Conservation (phyloP, 2,888 invertebrate genomes). For the Listrodromus nycthemerus region DNA sequence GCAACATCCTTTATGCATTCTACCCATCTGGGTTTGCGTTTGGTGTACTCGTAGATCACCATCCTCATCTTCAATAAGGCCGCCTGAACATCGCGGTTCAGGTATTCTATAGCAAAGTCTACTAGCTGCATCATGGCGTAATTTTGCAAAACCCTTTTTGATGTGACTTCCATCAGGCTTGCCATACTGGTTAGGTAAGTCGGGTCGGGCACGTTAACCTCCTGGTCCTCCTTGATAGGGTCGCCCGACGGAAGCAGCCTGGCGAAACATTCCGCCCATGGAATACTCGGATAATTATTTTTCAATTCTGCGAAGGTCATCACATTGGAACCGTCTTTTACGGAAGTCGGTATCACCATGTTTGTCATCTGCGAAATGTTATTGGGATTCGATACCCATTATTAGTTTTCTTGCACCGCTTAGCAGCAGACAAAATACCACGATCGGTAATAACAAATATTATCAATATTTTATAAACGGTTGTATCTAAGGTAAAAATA, state of each 20-base stretch:
- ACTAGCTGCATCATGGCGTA: slow-evolving; percentile 97
- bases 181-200: slow-evolving; percentile 90
- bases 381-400: background rate
- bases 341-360: too few species aligned
- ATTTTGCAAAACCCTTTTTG: slow-evolving; percentile 91
- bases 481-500: slow-evolving; percentile 85
- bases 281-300: slow-evolving; percentile 90
- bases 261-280: slow-evolving; percentile 94
- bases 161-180: slow-evolving; percentile 85
- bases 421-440: too few species aligned
- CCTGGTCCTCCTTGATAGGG: slow-evolving; percentile 87
- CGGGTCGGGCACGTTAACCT: slow-evolving; percentile 93
- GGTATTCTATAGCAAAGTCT: slow-evolving; percentile 91
- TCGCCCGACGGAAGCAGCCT: slow-evolving; percentile 89
- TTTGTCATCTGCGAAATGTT: slow-evolving; percentile 71
- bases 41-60: too few species aligned
- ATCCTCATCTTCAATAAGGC: too few species aligned
- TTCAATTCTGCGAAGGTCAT: slow-evolving; percentile 93
- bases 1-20: slow-evolving; percentile 94
- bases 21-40: slow-evolving; percentile 95
- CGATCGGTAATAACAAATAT: background rate
- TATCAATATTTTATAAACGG: too few species aligned
- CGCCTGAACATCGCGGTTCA: slow-evolving; percentile 92
- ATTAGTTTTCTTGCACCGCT: too few species aligned
- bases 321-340: slow-evolving; percentile 95